phyloP scores from a whole-genome alignment of 2,888 invertebrate genomes.

The Suillia variegata region DNA sequence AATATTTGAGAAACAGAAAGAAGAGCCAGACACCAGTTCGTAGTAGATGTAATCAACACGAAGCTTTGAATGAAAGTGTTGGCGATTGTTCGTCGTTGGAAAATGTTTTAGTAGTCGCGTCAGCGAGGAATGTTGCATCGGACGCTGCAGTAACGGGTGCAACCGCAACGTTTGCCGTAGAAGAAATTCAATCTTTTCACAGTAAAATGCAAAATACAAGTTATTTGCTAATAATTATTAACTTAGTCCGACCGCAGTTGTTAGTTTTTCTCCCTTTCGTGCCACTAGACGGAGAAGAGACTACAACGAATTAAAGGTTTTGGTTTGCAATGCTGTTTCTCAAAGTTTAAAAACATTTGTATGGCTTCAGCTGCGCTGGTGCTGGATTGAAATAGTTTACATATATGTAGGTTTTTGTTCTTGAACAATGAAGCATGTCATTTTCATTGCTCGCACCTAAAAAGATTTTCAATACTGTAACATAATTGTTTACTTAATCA shows the following conservation, averaged over 20 bases:
- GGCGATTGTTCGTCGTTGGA: background rate
- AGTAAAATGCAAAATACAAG: slow-evolving; percentile 29
- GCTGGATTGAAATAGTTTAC: background rate
- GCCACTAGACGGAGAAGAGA: no score
- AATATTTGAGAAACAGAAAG: no score
- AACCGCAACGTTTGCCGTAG: slow-evolving; percentile 28
- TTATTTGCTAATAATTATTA: slow-evolving; percentile 45
- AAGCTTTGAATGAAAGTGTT: background rate
- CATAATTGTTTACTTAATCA: no score
- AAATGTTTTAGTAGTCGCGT: background rate
- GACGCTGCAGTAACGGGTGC: slow-evolving; percentile 32
- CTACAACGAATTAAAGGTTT: no score
- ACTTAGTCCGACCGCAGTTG: slow-evolving; percentile 36
- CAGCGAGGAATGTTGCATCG: no score
- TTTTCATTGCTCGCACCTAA: no score
- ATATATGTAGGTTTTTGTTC: background rate
- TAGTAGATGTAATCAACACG: background rate
- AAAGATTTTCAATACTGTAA: no score
- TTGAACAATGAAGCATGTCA: slow-evolving; percentile 17
- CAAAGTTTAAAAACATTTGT: background rate
- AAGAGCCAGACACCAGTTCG: no score
- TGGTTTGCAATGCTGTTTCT: no score
- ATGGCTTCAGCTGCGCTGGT: background rate
- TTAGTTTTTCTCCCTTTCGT: no score
- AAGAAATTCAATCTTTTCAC: slow-evolving; percentile 43